These are phyloP conservation scores for Pseudopipra pipra DNA, from an alignment of 2,113 vertebrate species.

Conservation along the genomic window DNA sequence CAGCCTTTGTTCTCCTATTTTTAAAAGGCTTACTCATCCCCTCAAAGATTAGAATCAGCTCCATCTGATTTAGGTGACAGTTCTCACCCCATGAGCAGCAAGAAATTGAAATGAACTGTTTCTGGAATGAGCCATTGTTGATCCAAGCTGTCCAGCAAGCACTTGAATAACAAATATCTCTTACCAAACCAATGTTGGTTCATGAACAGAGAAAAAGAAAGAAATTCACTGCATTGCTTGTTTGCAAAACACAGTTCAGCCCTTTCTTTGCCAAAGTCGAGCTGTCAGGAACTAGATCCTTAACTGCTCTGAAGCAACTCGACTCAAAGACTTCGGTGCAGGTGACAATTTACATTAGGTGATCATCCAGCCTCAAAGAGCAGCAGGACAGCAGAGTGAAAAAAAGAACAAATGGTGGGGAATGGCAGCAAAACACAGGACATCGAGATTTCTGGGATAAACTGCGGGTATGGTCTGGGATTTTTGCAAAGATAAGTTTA, in stretches of 20 bases:
- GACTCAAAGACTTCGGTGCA: neutral
- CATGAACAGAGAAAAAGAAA: conserved; percentile 54
- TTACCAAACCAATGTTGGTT: conserved; percentile 49
- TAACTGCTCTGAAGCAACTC: conserved; percentile 2
- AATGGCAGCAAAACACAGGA: neutral
- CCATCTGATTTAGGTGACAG: conserved; percentile 61
- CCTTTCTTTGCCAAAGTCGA: conserved; percentile 23
- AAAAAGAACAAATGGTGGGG: neutral
- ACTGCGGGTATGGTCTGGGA: neutral
- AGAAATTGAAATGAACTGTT: conserved; percentile 57
- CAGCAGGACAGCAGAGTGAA: neutral
- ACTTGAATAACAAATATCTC: conserved; percentile 66
- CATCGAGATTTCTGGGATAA: neutral
- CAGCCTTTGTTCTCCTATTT: conserved; percentile 57
- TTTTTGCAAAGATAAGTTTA: neutral
- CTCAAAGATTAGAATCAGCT: conserved; percentile 47
- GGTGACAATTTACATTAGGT: conserved; percentile 11
- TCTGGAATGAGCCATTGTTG: conserved; percentile 61
- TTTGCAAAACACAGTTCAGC: conserved; percentile 51
- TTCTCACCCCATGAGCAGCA: conserved; percentile 56
- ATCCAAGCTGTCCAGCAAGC: conserved; percentile 56
- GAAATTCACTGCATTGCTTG: conserved; percentile 34
- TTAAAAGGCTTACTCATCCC: conserved; percentile 54
- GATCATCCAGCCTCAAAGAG: neutral
- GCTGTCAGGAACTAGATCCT: conserved; percentile 18